phyloP scores from a whole-genome alignment of 2,888 invertebrate genomes.

The Orchestes rusci region DNA sequence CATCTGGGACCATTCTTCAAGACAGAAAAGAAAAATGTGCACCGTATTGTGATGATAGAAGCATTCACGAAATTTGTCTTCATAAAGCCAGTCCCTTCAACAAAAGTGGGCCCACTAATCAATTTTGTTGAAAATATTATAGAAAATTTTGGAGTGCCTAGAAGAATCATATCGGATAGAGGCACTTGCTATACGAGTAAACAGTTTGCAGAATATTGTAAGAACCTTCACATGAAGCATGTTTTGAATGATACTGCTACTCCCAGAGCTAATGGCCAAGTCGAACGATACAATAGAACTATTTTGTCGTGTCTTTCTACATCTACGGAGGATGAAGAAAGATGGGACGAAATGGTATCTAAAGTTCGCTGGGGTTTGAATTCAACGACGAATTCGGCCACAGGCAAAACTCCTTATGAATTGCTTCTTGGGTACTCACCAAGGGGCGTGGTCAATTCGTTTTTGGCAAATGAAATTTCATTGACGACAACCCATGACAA shows the following conservation, averaged over 20 bases:
- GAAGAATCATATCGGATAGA: constrained; percentile 36
- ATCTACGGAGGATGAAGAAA: constrained; percentile 28
- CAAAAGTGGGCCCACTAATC: constrained; percentile 24
- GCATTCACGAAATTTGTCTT: constrained; percentile 16
- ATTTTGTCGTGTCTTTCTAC: constrained; percentile 32
- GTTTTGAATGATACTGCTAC: constrained; percentile 32
- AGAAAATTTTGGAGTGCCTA: constrained; percentile 28
- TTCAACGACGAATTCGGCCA: no score
- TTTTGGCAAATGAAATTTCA: no score
- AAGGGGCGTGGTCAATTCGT: no score
- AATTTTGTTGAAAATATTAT: constrained; percentile 16
- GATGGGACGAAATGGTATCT: constrained; percentile 33
- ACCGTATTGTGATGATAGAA: constrained; percentile 7
- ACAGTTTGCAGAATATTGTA: constrained; percentile 34
- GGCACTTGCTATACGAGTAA: constrained; percentile 39
- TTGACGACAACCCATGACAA: no score
- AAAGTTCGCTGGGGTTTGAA: no score
- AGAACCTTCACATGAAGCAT: constrained; percentile 31
- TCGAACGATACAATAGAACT: constrained; percentile 34
- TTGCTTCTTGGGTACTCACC: no score
- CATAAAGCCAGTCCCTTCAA: constrained; percentile 14
- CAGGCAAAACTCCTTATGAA: no score
- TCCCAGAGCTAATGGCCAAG: no score
- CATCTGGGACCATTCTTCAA: background rate
- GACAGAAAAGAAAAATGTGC: background rate